Evolutionary conservation across 2,113 vertebrate species (phyloP).

Genomic region (Elephas maximus): DNA sequence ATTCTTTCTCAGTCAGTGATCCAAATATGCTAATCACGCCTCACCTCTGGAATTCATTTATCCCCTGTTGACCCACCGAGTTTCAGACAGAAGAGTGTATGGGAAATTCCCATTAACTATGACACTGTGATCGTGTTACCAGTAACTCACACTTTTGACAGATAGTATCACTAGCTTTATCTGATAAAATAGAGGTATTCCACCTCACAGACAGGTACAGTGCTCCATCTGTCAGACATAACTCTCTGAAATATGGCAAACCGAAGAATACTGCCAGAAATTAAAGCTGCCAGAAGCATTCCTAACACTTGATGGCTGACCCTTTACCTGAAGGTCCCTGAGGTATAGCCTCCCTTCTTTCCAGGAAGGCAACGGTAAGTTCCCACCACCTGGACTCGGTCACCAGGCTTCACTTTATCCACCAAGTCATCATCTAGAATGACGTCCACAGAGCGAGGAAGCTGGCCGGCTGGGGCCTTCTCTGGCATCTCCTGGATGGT

Average conservation of each 20-base stretch:
- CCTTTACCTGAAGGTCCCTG: constrained; percentile 95
- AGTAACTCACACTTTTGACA: background rate
- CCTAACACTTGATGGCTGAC: background rate
- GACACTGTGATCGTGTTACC: background rate
- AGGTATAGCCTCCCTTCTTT: constrained; percentile 98
- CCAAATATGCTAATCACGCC: background rate
- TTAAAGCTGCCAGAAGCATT: background rate
- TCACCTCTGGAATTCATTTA: background rate
- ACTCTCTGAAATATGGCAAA: background rate
- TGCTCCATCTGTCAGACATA: background rate
- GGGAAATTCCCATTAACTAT: background rate
- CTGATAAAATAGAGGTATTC: background rate
- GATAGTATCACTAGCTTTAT: background rate
- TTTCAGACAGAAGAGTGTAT: background rate
- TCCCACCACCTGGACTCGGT: constrained; percentile 95
- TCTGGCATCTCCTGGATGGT: constrained; percentile 99
- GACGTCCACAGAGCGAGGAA: constrained; percentile 97
- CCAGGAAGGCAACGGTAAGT: constrained; percentile 97
- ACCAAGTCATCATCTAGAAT: constrained; percentile 98
- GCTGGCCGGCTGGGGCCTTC: constrained; percentile 98
- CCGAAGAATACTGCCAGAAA: background rate
- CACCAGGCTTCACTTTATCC: constrained; percentile 96
- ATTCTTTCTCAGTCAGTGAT: background rate
- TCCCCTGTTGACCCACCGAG: background rate
- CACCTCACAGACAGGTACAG: background rate